Evolutionary conservation across 1,140 invertebrate genomes (phyloP).

Genomic region (Sweltsa coloradensis): DNA sequence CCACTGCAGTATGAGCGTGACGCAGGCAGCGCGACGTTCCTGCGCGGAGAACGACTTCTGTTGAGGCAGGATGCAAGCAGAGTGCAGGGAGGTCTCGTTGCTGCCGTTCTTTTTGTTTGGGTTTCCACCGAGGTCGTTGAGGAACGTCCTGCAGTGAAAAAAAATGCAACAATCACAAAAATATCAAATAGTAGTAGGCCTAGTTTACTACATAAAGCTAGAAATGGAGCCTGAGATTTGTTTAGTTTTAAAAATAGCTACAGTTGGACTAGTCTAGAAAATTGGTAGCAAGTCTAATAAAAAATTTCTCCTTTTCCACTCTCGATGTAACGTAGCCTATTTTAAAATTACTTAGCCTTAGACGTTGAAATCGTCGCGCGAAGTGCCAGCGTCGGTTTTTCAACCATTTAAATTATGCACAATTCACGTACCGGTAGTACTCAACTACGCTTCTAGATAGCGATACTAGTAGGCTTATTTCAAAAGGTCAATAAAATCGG

Average conservation of each 20-base stretch:
- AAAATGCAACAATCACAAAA: neutral
- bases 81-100: conserved; percentile 51
- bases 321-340: neutral
- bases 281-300: neutral
- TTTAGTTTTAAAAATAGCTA: neutral
- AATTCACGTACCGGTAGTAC: too few species aligned
- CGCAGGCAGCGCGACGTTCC: conserved; percentile 44
- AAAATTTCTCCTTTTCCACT: neutral
- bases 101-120: conserved; percentile 53
- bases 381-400: too few species aligned
- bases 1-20: conserved; percentile 50
- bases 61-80: conserved; percentile 42
- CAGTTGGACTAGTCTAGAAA: neutral
- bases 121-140: conserved; percentile 50
- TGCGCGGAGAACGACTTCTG: conserved; percentile 39
- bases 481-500: neutral
- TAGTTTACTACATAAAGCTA: neutral
- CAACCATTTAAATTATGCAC: too few species aligned
- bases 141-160: conserved; percentile 41
- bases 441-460: too few species aligned
- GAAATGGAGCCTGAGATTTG: neutral
- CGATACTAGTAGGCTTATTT: too few species aligned
- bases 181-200: neutral
- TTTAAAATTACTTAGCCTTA: too few species aligned
- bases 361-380: too few species aligned